phyloP scores from a whole-genome alignment of 2,113 vertebrate genomes.

The Microcebus murinus region DNA sequence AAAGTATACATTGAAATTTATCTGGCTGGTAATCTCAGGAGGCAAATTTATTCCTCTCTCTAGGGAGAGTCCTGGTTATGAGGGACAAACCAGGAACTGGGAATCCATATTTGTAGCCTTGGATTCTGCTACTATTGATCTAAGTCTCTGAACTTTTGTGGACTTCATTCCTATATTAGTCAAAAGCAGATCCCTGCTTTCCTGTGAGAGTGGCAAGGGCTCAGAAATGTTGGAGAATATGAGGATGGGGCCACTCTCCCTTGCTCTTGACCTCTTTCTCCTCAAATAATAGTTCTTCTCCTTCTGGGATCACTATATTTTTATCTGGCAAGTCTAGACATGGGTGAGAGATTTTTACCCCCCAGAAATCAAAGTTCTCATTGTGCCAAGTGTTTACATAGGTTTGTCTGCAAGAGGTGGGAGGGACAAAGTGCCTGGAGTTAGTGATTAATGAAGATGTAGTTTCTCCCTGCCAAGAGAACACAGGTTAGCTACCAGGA shows the following conservation, averaged over 20 bases:
- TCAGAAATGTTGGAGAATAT: not conserved
- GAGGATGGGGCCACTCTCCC: not conserved
- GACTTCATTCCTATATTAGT: not conserved
- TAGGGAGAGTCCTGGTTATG: not conserved
- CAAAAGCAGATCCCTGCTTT: not conserved
- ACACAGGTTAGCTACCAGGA: not conserved
- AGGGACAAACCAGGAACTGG: not conserved
- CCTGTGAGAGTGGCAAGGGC: not conserved
- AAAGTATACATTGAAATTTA: not conserved
- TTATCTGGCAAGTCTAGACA: not conserved
- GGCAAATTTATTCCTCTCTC: not conserved
- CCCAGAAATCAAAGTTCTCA: not conserved
- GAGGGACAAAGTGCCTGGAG: not conserved
- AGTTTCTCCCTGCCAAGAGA: not conserved
- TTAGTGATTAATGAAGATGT: not conserved
- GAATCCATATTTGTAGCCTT: not conserved
- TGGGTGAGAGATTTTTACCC: not conserved
- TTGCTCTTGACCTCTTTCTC: not conserved
- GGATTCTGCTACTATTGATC: constrained; percentile 2
- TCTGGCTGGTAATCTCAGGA: not conserved
- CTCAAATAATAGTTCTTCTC: not conserved
- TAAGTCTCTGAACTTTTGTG: not conserved
- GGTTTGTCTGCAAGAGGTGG: not conserved
- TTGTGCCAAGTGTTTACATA: not conserved
- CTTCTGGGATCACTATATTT: not conserved